Conservation (phyloP, 2,888 invertebrate species). For the Ctena decussata region DNA sequence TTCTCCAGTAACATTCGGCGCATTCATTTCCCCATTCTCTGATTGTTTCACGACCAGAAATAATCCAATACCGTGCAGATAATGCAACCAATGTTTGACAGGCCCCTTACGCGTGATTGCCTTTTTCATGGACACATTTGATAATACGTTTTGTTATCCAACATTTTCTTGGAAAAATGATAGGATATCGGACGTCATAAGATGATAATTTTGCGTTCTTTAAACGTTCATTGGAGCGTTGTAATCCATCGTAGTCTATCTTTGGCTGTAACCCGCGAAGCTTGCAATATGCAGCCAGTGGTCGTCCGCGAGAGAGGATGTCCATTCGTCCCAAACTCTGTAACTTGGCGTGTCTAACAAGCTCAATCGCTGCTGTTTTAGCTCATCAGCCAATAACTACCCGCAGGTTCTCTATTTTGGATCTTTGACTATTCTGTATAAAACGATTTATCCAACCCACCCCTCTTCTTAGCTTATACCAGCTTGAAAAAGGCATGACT, state of each 20-base stretch:
- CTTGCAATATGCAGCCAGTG: conserved; percentile 32
- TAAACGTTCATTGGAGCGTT: conserved; percentile 11
- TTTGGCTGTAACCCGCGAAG: conserved; percentile 31
- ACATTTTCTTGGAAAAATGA: conserved; percentile 53
- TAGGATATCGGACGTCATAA: conserved; percentile 41
- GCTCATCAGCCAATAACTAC: conserved; percentile 21
- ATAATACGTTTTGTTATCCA: conserved; percentile 56
- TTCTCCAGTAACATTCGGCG: conserved; percentile 26
- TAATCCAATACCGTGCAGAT: too few species aligned
- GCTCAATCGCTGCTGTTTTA: conserved; percentile 25
- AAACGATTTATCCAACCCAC: conserved; percentile 42
- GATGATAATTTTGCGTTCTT: conserved; percentile 45
- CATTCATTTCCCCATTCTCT: conserved; percentile 53
- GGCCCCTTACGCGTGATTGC: conserved; percentile 39
- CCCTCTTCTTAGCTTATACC: conserved; percentile 1
- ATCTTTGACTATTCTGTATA: conserved; percentile 26
- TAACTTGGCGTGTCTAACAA: conserved; percentile 26
- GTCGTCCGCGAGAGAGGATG: neutral
- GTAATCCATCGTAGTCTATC: conserved; percentile 37
- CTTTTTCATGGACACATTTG: conserved; percentile 44
- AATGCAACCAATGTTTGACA: conserved; percentile 43
- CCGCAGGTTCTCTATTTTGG: neutral
- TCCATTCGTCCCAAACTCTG: conserved; percentile 24
- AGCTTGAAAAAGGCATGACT: conserved; percentile 31
- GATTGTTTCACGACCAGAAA: too few species aligned